Evolutionary conservation across 1,140 invertebrate genomes (phyloP), one percentile per base, ranked within the genome.

Genomic region (Intoshia linei): DNA sequence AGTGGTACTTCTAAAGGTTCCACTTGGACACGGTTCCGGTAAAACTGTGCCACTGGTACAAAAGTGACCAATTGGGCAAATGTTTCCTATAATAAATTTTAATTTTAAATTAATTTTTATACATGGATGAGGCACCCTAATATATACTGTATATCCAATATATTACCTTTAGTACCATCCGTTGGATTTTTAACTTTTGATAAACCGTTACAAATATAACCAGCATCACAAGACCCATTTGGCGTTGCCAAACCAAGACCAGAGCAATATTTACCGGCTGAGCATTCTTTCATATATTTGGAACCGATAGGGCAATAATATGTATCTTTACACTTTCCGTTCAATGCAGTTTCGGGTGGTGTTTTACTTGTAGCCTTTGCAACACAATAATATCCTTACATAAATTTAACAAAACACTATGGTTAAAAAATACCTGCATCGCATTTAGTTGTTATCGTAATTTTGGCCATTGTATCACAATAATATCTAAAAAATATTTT

Each of bases 161-260:
- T 52, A 54, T 14, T 49, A 50, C 41, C 53, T 50, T 20, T 42
- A 47, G 5, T 50, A 48, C 14, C 50, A 51, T 15, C 47, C 46
- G 34, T 54, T 50, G 19, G 50, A 42, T 44, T 51, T 52, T 38
- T 52, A 54, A 17, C 52, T 50, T 33, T 52, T 48, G 6, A 50
- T 48, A 40, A 50, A 54, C 1, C 50, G 50, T 40, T 38, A 52
- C 4, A 43, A 38, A 24, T 46, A 27, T 51, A 47, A 18, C 49
- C 49, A 7, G 46, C 48, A 23, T 48, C 47, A 35, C 50, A 47
- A 33, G 47, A 30, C 7, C 45, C 44, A 31, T 41, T 36, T 21
- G 50, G 44, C 1, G 24, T 30, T 1, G 32, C 31, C 22, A 51
- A 35, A 2, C 48, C 49, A 23, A 43, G 42, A 7, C 40, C 39